These are phyloP conservation scores for Ceriagrion tenellum DNA, from an alignment of 2,888 invertebrate genomes.

Conservation along the genomic window DNA sequence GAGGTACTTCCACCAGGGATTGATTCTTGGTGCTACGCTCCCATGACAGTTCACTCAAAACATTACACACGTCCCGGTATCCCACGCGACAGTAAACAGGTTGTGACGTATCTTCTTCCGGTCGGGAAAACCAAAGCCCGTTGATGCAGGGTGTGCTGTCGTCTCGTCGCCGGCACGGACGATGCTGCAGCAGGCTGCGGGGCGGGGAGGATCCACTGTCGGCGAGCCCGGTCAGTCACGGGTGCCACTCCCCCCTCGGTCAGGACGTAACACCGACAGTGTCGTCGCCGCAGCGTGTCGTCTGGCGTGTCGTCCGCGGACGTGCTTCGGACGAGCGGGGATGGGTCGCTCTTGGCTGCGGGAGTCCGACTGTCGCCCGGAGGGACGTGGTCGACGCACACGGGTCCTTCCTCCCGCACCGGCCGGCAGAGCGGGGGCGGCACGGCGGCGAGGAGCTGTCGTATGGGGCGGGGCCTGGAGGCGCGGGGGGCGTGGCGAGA, in stretches of 20 bases:
- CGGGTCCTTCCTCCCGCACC: background rate
- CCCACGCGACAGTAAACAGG: too few relatives aligned
- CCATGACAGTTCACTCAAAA: too few relatives aligned
- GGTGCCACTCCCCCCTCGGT: background rate
- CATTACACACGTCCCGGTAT: too few relatives aligned
- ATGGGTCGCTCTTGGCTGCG: constrained; percentile 41
- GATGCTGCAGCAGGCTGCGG: too few relatives aligned
- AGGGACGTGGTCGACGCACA: background rate
- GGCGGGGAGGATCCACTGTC: background rate
- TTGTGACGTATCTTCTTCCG: too few relatives aligned
- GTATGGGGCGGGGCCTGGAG: background rate
- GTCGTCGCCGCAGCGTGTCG: too few relatives aligned
- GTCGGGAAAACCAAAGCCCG: too few relatives aligned
- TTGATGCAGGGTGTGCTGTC: too few relatives aligned
- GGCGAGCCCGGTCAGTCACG: background rate
- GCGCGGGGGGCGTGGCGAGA: background rate
- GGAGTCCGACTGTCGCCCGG: constrained; percentile 56
- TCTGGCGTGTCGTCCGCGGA: too few relatives aligned
- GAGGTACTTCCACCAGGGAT: too few relatives aligned
- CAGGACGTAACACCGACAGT: background rate
- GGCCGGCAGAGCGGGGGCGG: background rate
- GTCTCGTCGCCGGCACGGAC: too few relatives aligned
- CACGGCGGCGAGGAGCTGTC: background rate
- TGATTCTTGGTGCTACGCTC: too few relatives aligned
- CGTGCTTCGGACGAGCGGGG: background rate